Evolutionary conservation across 2,113 vertebrate species (phyloP), one percentile per base, ranked within the genome.

Genomic region (Callipepla squamata): DNA sequence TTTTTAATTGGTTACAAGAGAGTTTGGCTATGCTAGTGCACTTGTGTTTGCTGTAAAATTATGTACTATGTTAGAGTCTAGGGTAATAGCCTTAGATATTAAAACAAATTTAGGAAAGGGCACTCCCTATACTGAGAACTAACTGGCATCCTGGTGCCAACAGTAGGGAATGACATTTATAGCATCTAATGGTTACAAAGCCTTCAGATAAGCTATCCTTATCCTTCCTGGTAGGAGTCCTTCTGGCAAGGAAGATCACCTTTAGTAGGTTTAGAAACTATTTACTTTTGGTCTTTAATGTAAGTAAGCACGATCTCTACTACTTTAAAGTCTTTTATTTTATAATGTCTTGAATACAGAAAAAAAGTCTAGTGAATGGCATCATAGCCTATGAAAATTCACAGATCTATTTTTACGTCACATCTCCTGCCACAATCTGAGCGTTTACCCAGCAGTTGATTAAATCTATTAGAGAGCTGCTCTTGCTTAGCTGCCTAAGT

Each of bases 1-100:
- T 84, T 97, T 98, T 96, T 96, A 94, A 94, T 96, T 96, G 88
- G 59, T 89, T 97, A 85, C 93, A 93, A 91, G 84, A 90, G 85
- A 93, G 77, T 69, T 87, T 92, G 82, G 57, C 79, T 89, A 57
- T 95, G 12, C 72, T 70, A 59, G 42, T 80, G 26, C 32, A 51
- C 42, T 91, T 92, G 62, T 73, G 50, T 91, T 91, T 86, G 40
- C 40, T 87, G 26, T 32, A 75, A 85, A 74, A 87, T 79, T 76
- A 74, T 50, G 44, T 32, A 32, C 57, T 69, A 0, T 28, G 3
- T 66, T 68, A 53, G 38, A 53, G 36, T 32, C 10, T 30, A 30
- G 79, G 42, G 65, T 30, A 73, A 77, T 13, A 90, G 40, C 8
- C 20, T 61, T 30, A 80, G 51, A 77, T 44, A 32, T 89, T 92